Base-by-base conservation (phyloP, 2,797 vertebrate genomes). In the Darevskia nairensis region DNA sequence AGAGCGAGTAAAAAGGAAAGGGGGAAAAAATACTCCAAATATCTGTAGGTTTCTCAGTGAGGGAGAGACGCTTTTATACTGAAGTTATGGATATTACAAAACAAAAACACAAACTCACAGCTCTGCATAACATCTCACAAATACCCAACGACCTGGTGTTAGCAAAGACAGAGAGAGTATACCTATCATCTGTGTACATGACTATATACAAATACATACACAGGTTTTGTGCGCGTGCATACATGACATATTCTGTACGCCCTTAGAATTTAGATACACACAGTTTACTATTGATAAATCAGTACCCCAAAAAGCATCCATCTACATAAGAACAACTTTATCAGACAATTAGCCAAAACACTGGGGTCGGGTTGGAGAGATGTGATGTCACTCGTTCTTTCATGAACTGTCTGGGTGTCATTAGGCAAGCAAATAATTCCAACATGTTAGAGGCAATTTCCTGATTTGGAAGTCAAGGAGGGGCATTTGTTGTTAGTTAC, bases 381-480 rank as follows among this genome's bases (percentile, higher is more conserved):
- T 19, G 66, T 29, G 80, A 88, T 1, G 10, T 72, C 89, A 84
- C 82, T 68, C 88, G 25, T 59, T 85, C 83, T 84, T 90, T 82
- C 29, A 21, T 2, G 59, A 90, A 64, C 81, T 75, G 50, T 15
- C 19, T 79, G 78, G 21, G 61, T 90, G 90, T 85, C 92, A 89
- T 84, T 86, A 89, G 91, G 72, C 8, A 55, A 88, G 80, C 59
- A 55, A 86, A 81, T 78, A 71, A 84, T 93, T 91, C 64, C 89
- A 91, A 59, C 83, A 85, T 66, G 78, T 89, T 11, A 35, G 19
- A 0, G 46, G 61, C 88, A 27, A 84, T 91, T 91, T 92, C 85
- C 90, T 29, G 83, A 55, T 90, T 91, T 89, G 82, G 77, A 72
- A 91, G n/a, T 44, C 78, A 80, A 84, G 85, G 25, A 85, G 81